Conservation (phyloP, 1,140 invertebrate genomes). For the Formica selysi region DNA sequence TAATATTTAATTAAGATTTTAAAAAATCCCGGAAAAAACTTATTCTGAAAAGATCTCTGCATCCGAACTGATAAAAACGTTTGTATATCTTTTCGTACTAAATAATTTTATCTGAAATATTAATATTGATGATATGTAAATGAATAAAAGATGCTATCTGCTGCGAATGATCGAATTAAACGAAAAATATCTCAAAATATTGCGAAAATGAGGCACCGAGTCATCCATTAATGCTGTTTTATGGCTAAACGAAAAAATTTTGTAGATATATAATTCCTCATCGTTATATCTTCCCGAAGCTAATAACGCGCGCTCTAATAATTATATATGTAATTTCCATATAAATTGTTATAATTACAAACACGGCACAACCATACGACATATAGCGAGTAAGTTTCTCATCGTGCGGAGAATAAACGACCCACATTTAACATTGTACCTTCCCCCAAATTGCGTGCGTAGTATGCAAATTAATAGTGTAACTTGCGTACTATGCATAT, state of each 20-base stretch:
- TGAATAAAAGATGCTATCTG: background rate
- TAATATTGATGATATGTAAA: conserved; percentile 42
- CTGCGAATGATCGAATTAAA: conserved; percentile 6
- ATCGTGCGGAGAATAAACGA: conserved; percentile 3
- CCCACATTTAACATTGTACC: conserved; percentile 56
- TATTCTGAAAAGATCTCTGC: background rate
- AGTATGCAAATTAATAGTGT: conserved; percentile 28
- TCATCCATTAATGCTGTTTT: conserved; percentile 45
- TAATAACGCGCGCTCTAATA: conserved; percentile 29
- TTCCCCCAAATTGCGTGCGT: conserved; percentile 30
- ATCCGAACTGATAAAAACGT: background rate
- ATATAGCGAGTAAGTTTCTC: conserved; percentile 19
- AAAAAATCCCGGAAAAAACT: background rate
- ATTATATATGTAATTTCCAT: conserved; percentile 58
- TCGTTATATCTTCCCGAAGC: conserved; percentile 13
- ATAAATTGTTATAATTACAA: conserved; percentile 25
- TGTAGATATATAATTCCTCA: conserved; percentile 55
- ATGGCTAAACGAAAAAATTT: conserved; percentile 23
- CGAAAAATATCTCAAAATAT: background rate
- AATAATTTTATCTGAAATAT: conserved; percentile 52
- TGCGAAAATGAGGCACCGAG: conserved; percentile 30
- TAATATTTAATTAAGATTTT: conserved; percentile 3
- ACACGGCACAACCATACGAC: background rate
- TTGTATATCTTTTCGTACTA: background rate
- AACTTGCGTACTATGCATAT: conserved; percentile 44